These are phyloP conservation scores for Fabriciana adippe DNA, from an alignment of 2,888 invertebrate genomes.

Conservation along the genomic window DNA sequence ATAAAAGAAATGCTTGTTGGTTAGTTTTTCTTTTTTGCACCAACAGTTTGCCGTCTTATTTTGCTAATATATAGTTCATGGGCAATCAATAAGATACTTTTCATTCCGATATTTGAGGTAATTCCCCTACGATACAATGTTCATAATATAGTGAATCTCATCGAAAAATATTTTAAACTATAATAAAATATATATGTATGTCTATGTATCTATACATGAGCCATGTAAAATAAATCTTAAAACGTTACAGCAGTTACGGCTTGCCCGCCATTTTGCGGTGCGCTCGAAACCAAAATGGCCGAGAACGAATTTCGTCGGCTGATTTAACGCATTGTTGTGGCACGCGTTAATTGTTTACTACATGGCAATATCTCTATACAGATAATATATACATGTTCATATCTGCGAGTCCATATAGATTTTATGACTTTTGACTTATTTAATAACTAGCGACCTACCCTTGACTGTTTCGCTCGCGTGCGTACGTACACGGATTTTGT, in stretches of 20 bases:
- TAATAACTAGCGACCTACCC: too few relatives aligned
- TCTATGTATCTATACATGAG: background rate
- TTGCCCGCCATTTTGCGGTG: conserved; percentile 61
- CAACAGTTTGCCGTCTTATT: too few relatives aligned
- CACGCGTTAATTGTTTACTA: conserved; percentile 36
- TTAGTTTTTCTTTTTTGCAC: too few relatives aligned
- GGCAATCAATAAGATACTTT: too few relatives aligned
- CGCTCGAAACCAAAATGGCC: conserved; percentile 57
- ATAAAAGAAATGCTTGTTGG: too few relatives aligned
- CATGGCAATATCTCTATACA: conserved; percentile 16
- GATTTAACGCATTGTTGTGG: conserved; percentile 45
- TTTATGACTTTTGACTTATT: background rate
- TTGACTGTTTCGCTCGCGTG: too few relatives aligned
- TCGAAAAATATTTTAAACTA: background rate
- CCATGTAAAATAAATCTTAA: conserved; percentile 29
- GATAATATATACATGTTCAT: background rate
- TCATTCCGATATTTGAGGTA: background rate
- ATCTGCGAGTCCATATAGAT: background rate
- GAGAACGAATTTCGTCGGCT: conserved; percentile 47
- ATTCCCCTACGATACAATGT: background rate
- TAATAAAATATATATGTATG: background rate
- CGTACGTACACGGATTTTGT: too few relatives aligned
- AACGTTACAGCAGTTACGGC: conserved; percentile 24
- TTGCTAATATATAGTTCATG: too few relatives aligned
- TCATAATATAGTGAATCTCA: too few relatives aligned